Conservation (phyloP, 1,140 invertebrate species). For the Battus philenor region DNA sequence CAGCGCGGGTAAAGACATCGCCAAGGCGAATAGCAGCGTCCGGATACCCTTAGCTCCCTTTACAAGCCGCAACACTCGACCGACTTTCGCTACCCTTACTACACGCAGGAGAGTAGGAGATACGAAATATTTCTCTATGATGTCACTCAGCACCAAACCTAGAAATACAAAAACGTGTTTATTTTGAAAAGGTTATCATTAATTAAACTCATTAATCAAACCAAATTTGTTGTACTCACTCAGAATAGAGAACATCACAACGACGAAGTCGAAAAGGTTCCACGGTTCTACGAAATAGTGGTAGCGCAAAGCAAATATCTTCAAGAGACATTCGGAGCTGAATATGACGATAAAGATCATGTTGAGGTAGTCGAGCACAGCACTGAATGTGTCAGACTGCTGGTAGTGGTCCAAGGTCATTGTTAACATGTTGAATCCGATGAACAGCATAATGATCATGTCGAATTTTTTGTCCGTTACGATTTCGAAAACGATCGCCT, state of each 20-base stretch:
- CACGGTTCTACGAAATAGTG: slow-evolving; percentile 99
- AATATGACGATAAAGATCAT: slow-evolving; percentile 99
- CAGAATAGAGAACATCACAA: slow-evolving; percentile 98
- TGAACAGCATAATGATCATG: slow-evolving; percentile 99
- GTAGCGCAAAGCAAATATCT: slow-evolving; percentile 96
- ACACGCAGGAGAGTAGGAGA: slow-evolving; percentile 97
- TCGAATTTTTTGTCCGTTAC: slow-evolving; percentile 99
- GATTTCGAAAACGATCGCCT: slow-evolving; percentile 97
- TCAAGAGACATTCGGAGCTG: slow-evolving; percentile 97
- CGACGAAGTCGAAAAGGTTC: slow-evolving; percentile 99
- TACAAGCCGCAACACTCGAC: slow-evolving; percentile 95
- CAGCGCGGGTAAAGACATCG: slow-evolving; percentile 97
- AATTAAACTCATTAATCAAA: too few species aligned
- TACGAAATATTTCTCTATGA: slow-evolving; percentile 98
- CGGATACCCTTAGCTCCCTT: slow-evolving; percentile 98
- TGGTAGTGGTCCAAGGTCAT: slow-evolving; percentile 99
- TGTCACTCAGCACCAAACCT: slow-evolving; percentile 96
- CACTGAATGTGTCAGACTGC: slow-evolving; percentile 88
- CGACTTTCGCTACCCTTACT: slow-evolving; percentile 97
- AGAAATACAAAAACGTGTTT: slow-evolving; percentile 57
- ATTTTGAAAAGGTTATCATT: too few species aligned
- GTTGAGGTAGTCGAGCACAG: slow-evolving; percentile 93
- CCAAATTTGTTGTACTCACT: slow-evolving; percentile 84
- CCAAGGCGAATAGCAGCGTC: slow-evolving; percentile 96
- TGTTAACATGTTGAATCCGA: slow-evolving; percentile 98